Evolutionary conservation across 2,113 vertebrate genomes (phyloP).

Genomic region (Cryptotis parvus): DNA sequence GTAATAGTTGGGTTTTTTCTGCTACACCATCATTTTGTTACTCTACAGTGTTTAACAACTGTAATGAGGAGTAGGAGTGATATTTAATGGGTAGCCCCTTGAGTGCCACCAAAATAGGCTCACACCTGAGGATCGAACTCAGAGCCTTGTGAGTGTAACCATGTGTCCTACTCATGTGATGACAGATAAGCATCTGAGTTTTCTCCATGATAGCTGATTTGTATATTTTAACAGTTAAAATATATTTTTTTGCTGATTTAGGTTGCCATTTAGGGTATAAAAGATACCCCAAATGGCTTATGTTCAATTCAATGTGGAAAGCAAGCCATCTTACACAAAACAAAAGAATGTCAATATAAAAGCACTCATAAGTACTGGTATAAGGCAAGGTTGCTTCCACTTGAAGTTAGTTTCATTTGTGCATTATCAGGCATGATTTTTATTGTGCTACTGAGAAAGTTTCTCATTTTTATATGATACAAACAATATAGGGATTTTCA

Average conservation of each 20-base stretch:
- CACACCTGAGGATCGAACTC: no score
- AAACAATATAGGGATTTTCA: not conserved
- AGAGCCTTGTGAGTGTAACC: no score
- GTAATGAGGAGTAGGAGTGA: not conserved
- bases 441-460: not conserved
- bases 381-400: not conserved
- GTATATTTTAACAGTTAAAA: not conserved
- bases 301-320: not conserved
- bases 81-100: not conserved
- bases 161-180: not conserved
- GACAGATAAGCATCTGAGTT: no score
- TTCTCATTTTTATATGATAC: not conserved
- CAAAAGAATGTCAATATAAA: not conserved
- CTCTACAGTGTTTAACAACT: not conserved
- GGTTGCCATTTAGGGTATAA: no score
- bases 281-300: not conserved
- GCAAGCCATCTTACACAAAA: not conserved
- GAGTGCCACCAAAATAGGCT: no score
- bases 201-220: not conserved
- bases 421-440: not conserved
- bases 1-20: not conserved
- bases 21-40: not conserved
- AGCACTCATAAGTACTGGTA: not conserved
- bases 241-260: not conserved
- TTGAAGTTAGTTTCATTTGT: not conserved